phyloP scores from a whole-genome alignment of 2,113 vertebrate species.

The Gnathonemus longibarbis region DNA sequence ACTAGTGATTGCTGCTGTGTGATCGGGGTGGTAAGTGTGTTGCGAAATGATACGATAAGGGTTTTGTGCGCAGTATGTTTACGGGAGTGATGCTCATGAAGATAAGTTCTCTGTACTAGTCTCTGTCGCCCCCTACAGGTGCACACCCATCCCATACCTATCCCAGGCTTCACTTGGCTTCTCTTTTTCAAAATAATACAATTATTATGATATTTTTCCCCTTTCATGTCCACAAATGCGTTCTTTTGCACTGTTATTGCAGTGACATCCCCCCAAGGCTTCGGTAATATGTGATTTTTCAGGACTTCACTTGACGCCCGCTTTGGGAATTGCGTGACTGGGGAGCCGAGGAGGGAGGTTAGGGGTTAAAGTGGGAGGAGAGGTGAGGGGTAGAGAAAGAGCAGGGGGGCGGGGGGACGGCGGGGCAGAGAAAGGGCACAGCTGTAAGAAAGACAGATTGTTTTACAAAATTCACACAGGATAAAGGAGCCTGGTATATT shows the following conservation, averaged over 20 bases:
- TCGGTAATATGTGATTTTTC: background rate
- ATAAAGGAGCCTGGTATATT: constrained; percentile 17
- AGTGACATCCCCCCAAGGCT: background rate
- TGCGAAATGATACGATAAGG: background rate
- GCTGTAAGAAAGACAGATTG: constrained; percentile 19
- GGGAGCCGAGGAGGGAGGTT: background rate
- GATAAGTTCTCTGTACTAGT: background rate
- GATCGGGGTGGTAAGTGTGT: background rate
- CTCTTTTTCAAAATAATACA: background rate
- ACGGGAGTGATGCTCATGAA: background rate
- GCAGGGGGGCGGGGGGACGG: background rate
- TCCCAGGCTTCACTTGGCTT: background rate
- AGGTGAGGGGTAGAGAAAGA: constrained; percentile 12
- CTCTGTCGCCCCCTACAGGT: constrained; percentile 31
- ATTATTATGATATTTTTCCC: background rate
- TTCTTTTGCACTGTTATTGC: background rate
- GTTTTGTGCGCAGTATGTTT: background rate
- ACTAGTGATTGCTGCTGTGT: background rate
- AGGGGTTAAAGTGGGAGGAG: background rate
- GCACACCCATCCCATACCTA: background rate
- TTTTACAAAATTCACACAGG: constrained; percentile 24
- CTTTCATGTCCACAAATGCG: background rate
- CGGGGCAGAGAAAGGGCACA: constrained; percentile 14
- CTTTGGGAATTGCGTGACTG: background rate
- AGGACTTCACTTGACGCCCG: background rate